A percentile compares a stretch with the other conserved stretches of the same genome.
Evolutionary conservation across 2,888 invertebrate species (phyloP).

Genomic region (Pseudeuparius sepicola): DNA sequence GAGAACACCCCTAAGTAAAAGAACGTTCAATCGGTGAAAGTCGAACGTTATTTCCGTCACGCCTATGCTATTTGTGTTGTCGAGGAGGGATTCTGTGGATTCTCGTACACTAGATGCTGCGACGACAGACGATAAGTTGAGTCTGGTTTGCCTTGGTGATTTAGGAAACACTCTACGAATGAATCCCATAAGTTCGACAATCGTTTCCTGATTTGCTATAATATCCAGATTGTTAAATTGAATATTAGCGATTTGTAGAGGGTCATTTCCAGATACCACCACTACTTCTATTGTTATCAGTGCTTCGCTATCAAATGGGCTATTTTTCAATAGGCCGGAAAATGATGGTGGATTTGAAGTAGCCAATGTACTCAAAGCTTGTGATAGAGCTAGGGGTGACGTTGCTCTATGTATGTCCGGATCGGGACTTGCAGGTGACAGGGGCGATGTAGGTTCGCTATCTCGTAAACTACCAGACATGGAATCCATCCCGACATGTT

Average conservation of each 20-base stretch:
- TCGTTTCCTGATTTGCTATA: conserved; percentile 78
- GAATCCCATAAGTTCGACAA: conserved; percentile 88
- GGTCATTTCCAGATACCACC: conserved; percentile 46
- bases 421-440: conserved; percentile 69
- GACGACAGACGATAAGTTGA: conserved; percentile 28
- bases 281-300: conserved; percentile 74
- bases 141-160: conserved; percentile 29
- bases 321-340: conserved; percentile 22
- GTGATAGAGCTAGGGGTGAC: conserved; percentile 47
- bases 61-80: conserved; percentile 38
- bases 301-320: conserved; percentile 51
- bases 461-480: conserved; percentile 85
- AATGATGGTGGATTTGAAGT: conserved; percentile 31
- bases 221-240: conserved; percentile 92
- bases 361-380: conserved; percentile 42
- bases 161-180: conserved; percentile 59
- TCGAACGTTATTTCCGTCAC: conserved; percentile 84
- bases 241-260: conserved; percentile 68
- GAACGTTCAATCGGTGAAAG: conserved; percentile 82
- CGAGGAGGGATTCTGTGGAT: conserved; percentile 33
- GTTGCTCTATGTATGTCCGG: conserved; percentile 35
- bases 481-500: conserved; percentile 90
- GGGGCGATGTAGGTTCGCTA: conserved; percentile 85
- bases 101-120: conserved; percentile 30
- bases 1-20: conserved; percentile 71